These are phyloP conservation scores for Papilio dardanus DNA, from an alignment of 1,140 invertebrate species.

Conservation along the genomic window DNA sequence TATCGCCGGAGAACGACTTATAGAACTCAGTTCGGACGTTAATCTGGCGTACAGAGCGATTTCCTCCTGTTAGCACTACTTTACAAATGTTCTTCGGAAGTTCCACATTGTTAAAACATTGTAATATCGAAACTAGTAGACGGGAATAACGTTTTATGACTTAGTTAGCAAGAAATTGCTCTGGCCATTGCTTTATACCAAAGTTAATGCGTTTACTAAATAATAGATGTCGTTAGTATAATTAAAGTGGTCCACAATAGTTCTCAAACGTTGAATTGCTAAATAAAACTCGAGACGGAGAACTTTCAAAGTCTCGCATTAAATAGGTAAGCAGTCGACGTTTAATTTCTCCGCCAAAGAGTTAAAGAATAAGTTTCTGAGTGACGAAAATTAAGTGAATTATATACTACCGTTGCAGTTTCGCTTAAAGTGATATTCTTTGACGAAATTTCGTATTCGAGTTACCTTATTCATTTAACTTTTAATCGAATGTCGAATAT, in stretches of 20 bases:
- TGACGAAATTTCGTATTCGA: neutral
- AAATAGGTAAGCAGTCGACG: constrained; percentile 4
- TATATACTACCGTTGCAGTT: constrained; percentile 14
- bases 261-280: neutral
- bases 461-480: neutral
- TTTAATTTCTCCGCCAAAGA: constrained; percentile 10
- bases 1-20: neutral
- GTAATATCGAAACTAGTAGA: neutral
- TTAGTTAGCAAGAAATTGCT: too few relatives aligned
- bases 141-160: too few relatives aligned
- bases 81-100: neutral
- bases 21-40: neutral
- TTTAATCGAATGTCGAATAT: neutral
- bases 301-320: constrained; percentile 1
- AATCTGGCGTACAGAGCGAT: neutral
- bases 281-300: constrained; percentile 4
- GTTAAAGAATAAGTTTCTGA: constrained; percentile 11
- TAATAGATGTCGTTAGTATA: neutral
- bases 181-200: neutral
- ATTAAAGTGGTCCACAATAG: neutral
- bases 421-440: neutral
- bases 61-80: neutral
- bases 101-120: neutral
- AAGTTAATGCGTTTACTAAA: neutral
- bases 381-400: constrained; percentile 18